A percentile compares a stretch with the other conserved stretches of the same genome.
Conservation (phyloP, 1,140 invertebrate species). For the Drosophila pectinifera region DNA sequence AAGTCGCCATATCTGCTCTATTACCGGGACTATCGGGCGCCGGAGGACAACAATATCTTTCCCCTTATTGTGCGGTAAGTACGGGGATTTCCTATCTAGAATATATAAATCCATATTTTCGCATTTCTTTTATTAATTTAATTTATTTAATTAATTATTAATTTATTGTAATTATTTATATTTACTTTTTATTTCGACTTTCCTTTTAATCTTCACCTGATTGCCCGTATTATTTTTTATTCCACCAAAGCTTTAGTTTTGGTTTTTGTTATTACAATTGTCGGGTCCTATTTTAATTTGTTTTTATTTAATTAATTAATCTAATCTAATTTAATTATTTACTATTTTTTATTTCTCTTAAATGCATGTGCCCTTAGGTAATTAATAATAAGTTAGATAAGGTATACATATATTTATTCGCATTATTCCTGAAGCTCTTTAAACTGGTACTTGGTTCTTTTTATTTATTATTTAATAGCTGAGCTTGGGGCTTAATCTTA, state of each 20-base stretch:
- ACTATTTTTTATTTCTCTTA: neutral
- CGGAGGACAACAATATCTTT: conserved; percentile 87
- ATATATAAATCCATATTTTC: no score
- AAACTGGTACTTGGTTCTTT: neutral
- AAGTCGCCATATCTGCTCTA: conserved; percentile 91
- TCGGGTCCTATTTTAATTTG: neutral
- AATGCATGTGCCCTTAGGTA: neutral
- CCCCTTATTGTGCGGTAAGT: conserved; percentile 90
- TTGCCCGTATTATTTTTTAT: neutral
- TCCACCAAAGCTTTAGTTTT: no score
- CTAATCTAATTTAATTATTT: no score
- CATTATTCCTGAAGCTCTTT: no score
- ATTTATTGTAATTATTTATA: no score
- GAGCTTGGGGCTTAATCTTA: neutral
- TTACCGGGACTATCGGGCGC: conserved; percentile 88
- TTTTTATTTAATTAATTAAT: neutral
- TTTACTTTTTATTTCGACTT: neutral
- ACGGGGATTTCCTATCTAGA: no score
- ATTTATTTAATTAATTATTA: no score
- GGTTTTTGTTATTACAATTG: neutral
- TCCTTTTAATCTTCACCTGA: no score
- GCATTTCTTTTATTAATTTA: no score
- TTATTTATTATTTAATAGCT: neutral
- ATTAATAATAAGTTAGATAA: neutral
- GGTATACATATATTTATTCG: neutral